Conservation (phyloP, 1,140 invertebrate genomes). For the Drosophila sulfurigaster region DNA sequence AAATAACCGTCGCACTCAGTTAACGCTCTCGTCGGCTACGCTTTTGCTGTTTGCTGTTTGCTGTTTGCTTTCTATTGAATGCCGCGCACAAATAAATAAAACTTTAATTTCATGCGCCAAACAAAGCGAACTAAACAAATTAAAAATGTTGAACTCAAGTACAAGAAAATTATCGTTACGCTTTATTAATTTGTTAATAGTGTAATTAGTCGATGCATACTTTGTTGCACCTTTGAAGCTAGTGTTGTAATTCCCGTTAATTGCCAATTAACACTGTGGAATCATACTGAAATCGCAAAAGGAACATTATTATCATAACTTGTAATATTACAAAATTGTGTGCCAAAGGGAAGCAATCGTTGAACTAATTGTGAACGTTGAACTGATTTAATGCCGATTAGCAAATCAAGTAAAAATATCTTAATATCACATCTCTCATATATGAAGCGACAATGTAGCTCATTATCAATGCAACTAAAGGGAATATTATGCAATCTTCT, state of each 20-base stretch:
- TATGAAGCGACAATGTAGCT: constrained; percentile 36
- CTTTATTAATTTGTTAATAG: constrained; percentile 43
- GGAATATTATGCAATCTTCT: constrained; percentile 54
- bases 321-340: background rate
- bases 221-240: constrained; percentile 7
- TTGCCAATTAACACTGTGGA: constrained; percentile 26
- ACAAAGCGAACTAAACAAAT: constrained; percentile 17
- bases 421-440: background rate
- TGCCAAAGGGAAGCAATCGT: background rate
- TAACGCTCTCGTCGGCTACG: background rate
- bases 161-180: constrained; percentile 27
- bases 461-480: constrained; percentile 48
- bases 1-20: constrained; percentile 4
- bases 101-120: constrained; percentile 12
- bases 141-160: constrained; percentile 17
- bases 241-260: constrained; percentile 13
- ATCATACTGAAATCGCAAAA: constrained; percentile 10
- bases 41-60: background rate
- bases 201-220: constrained; percentile 37
- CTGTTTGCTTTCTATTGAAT: constrained; percentile 27
- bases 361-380: background rate
- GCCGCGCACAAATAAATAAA: constrained; percentile 3
- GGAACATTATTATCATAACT: background rate
- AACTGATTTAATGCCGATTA: background rate
- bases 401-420: constrained; percentile 3